Evolutionary conservation across 2,113 vertebrate genomes (phyloP), one percentile per base, ranked within the genome.

Genomic region (Xiphophorus hellerii): DNA sequence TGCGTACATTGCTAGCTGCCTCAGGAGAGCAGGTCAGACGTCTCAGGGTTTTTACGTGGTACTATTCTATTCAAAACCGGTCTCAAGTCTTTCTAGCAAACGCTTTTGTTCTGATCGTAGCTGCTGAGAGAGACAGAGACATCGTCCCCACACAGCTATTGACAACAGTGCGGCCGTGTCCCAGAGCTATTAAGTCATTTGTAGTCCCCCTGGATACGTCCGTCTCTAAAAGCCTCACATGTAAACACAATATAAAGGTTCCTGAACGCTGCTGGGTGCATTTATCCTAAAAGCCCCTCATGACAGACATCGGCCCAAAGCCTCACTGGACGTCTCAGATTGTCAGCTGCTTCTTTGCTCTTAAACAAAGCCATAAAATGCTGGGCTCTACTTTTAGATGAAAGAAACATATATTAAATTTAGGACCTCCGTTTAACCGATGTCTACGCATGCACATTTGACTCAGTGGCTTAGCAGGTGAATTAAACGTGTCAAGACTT

Each of bases 141-240:
- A 61, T 15, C 33, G 44, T 89, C 77, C 69, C 75, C 66, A 76
- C 81, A 66, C 35, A 12, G 80, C 74, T 87, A 77, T 78, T n/a
- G 61, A 71, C 70, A 27, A n/a, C 74, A 11, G 5, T 51, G 66
- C 33, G 66, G 33, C 72, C 15, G n/a, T 42, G 67, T 63, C 73
- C 13, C 64, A 31, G 58, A 78, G 68, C 71, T 66, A 27, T 74
- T 82, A 73, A 72, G 74, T 76, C 60, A 64, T 82, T 84, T 84
- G 22, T 68, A 67, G 39, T 67, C 33, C 65, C 33, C 68, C 42
- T 48, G 35, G 71, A 62, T 82, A 72, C 71, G 69, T 44, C 10
- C 30, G 66, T 72, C 71, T 78, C 76, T 90, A 85, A 92, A 89
- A 91, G 83, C 82, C 70, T 76, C 29, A 30, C 39, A 75, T 66